Evolutionary conservation across 2,113 vertebrate genomes (phyloP), one percentile per base, ranked within the genome.

Genomic region (Aegithalos caudatus): DNA sequence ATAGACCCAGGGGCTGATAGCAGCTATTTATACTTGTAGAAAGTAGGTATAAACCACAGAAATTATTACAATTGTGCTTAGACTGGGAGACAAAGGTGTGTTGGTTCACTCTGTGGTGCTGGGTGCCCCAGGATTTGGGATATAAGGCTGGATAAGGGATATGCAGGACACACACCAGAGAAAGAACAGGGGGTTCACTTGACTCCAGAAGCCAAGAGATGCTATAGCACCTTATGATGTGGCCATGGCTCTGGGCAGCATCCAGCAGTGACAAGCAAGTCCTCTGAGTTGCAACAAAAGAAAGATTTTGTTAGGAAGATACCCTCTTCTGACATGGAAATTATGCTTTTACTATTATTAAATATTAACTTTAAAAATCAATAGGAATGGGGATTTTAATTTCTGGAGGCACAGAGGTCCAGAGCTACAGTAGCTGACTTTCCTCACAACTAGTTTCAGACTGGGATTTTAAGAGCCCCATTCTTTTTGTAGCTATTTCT

Each of bases 371-470:
- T 38, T 64, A 44, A 67, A 45, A 57, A 40, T 15, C 19, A 70
- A 0, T 51, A 44, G 42, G 27, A 71, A 58, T 0, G 1, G 3
- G 8, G 2, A 2, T 22, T 95, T 72, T 57, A 23, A 57, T 31
- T 83, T 81, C 33, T 81, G 42, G 58, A 78, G 42, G 54, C 4
- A 2, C 14, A 37, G 48, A 61, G n/a, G 16, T 67, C 23, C 7
- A 40, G 37, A 76, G 25, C 25, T 65, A n/a, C 25, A 9, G 16
- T 31, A 18, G 8, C 4, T 56, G 37, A 47, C 47, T 82, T 67
- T 15, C 8, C n/a, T 11, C 45, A 7, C 61, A 73, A 2, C 12
- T 31, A 20, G 7, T 86, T 92, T 94, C 40, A 57, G 18, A 65
- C 14, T 23, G 47, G 21, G 67, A 35, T 83, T 94, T 88, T 53